Evolutionary conservation across 2,797 vertebrate species (phyloP), one percentile per base, ranked within the genome.

Genomic region (Triplophysa yarkandensis): DNA sequence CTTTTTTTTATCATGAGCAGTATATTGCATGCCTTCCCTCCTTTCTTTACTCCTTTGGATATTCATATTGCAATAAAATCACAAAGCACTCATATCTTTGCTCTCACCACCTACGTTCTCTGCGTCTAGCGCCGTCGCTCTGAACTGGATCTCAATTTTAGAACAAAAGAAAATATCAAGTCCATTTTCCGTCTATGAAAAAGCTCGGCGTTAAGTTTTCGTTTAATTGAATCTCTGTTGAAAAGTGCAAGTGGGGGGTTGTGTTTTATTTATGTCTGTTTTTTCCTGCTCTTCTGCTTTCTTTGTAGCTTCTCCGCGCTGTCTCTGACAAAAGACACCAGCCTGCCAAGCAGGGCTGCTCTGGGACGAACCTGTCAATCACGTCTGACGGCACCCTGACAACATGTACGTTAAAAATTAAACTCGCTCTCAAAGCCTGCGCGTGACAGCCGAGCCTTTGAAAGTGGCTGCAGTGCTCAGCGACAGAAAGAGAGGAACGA

Each of bases 381-480:
- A 92, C 85, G 83, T 84, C 90, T 92, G 91, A 92, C 89, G 89
- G 91, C 90, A 83, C 90, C 88, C 90, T 92, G 91, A 93, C 91
- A 93, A 93, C 91, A 89, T 90, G 91, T 91, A 92, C 90, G 90
- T 92, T 91, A 89, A 93, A 92, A 93, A 92, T 93, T 92, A 91
- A 93, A 93, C 91, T 87, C 70, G 86, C 89, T 90, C 91, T 92
- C 92, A 92, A 93, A 93, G 92, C 86, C 86, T 71, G 82, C 72
- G 87, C 80, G 85, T 93, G 92, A 93, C 92, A 93, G 92, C 86
- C 71, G 83, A 87, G 90, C 86, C 91, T 93, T 92, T 92, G 92
- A 93, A 92, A 90, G 87, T 90, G 91, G 90, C 91, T 92, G 90
- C 90, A 93, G 89, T 86, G 87, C 88, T 89, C 86, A 86, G 89